Percentiles rank a stretch among this genome's conserved stretches.
Evolutionary conservation across 2,888 invertebrate species (phyloP).

Genomic region (Orthosia gothica): DNA sequence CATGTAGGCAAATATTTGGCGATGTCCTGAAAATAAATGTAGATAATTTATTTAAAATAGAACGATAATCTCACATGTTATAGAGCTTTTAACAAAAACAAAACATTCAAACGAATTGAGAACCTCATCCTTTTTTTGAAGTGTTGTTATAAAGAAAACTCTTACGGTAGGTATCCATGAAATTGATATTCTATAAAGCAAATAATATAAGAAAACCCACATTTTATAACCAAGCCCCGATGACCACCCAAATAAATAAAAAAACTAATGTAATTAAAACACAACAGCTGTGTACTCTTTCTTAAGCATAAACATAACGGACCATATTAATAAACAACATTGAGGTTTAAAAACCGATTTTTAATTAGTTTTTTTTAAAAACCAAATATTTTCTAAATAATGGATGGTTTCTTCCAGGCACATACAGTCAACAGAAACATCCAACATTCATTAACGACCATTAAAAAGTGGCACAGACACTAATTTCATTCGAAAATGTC

Average conservation of each 20-base stretch:
- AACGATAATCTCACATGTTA: neutral
- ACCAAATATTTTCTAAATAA: constrained; percentile 25
- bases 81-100: neutral
- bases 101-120: neutral
- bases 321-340: constrained; percentile 36
- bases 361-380: constrained; percentile 39
- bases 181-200: no score
- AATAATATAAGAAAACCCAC: neutral
- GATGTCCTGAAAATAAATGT: neutral
- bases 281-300: constrained; percentile 1
- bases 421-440: constrained; percentile 2
- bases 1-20: no score
- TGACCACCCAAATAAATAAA: neutral
- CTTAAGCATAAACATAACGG: constrained; percentile 18
- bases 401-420: neutral
- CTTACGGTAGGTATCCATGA: neutral
- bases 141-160: neutral
- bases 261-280: neutral
- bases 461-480: neutral
- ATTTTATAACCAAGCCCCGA: neutral
- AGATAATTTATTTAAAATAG: neutral
- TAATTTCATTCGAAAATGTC: neutral
- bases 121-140: no score
- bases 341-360: constrained; percentile 20
- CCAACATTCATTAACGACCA: neutral